phyloP scores from a whole-genome alignment of 64 coral and sea anemone species.

The Stylophora pistillata region DNA sequence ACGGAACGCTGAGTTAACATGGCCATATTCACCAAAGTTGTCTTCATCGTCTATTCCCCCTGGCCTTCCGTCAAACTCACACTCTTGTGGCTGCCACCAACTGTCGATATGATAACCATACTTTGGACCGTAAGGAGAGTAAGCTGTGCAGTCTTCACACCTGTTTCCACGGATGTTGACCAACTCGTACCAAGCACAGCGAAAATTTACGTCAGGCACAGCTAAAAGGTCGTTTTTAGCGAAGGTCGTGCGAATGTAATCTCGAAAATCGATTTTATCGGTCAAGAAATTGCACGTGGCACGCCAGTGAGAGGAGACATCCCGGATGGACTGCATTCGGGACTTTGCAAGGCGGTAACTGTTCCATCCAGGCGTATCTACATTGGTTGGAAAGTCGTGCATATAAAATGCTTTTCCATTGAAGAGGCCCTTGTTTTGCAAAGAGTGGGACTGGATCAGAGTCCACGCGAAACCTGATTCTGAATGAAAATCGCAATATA shows the following conservation, averaged over 20 bases:
- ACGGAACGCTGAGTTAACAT: neutral
- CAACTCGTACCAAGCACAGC: neutral
- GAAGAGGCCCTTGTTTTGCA: constrained; percentile 21
- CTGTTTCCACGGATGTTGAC: neutral
- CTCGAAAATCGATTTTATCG: constrained; percentile 18
- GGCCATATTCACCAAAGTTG: neutral
- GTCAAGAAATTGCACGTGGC: constrained; percentile 50
- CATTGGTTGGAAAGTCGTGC: constrained; percentile 34
- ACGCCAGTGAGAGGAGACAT: constrained; percentile 40
- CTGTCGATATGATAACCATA: neutral
- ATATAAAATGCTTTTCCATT: constrained; percentile 15
- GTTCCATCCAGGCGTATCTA: constrained; percentile 37
- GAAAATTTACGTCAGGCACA: neutral
- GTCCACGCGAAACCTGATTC: constrained; percentile 18
- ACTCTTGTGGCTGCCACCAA: neutral
- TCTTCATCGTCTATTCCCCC: neutral
- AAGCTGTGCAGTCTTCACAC: neutral
- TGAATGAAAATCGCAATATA: constrained; percentile 26
- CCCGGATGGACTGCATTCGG: constrained; percentile 23
- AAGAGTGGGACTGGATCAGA: constrained; percentile 34
- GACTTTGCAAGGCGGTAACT: constrained; percentile 35
- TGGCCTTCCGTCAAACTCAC: neutral
- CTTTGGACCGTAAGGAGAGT: neutral
- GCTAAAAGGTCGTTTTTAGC: neutral
- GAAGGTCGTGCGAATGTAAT: constrained; percentile 7